Conservation (phyloP, 2,888 invertebrate genomes). For the Synergus gifuensis region DNA sequence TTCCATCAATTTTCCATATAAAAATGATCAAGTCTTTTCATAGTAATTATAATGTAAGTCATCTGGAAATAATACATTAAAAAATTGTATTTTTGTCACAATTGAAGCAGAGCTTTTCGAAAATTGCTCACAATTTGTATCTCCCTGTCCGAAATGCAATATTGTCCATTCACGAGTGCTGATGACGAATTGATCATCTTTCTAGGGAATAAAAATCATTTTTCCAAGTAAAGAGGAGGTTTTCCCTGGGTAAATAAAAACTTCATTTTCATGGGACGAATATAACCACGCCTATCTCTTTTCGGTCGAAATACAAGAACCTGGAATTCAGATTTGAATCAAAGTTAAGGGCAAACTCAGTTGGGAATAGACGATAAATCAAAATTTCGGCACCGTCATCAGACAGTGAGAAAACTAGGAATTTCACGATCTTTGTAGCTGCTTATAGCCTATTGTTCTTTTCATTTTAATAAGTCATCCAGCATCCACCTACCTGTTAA, state of each 20-base stretch:
- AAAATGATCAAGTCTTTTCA: too few species aligned
- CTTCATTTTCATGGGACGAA: slow-evolving; percentile 20
- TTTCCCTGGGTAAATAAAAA: slow-evolving; percentile 27
- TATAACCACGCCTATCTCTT: slow-evolving; percentile 33
- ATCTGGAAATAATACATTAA: too few species aligned
- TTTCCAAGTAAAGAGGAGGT: slow-evolving; percentile 1
- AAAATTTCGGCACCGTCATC: slow-evolving; percentile 43
- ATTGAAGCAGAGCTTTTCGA: too few species aligned
- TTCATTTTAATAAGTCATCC: slow-evolving; percentile 14
- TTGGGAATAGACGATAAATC: slow-evolving; percentile 43
- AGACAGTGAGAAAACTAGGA: slow-evolving; percentile 32
- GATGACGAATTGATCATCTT: neutral
- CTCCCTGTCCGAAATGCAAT: too few species aligned
- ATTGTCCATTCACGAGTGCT: neutral
- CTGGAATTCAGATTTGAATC: slow-evolving; percentile 25
- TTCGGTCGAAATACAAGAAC: slow-evolving; percentile 25
- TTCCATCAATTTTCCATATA: too few species aligned
- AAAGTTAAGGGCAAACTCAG: slow-evolving; percentile 13
- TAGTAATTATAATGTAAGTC: too few species aligned
- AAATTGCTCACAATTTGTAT: neutral
- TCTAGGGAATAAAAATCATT: slow-evolving; percentile 6
- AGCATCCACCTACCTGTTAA: slow-evolving; percentile 9
- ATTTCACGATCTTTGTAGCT: slow-evolving; percentile 34
- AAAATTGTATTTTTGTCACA: too few species aligned
- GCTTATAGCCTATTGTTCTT: slow-evolving; percentile 29